Percentiles rank a stretch among this genome's conserved stretches.
Conservation (phyloP, 1,140 invertebrate genomes). For the Cecropterus lyciades region DNA sequence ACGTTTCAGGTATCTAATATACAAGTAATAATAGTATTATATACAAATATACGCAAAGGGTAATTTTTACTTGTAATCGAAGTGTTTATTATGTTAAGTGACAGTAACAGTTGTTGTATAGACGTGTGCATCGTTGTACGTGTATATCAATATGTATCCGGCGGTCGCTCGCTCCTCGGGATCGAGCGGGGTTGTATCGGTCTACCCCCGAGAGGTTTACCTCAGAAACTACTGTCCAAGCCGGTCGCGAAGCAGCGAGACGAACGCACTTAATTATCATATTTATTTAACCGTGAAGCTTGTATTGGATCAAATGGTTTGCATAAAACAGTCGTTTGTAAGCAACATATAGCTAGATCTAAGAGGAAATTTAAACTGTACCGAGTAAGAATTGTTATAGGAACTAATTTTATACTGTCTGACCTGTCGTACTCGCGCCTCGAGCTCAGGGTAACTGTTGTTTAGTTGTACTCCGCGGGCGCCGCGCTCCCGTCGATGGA, state of each 20-base stretch:
- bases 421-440: slow-evolving; percentile 56
- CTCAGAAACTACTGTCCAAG: too few species aligned
- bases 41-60: slow-evolving; percentile 56
- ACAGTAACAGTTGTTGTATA: slow-evolving; percentile 31
- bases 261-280: slow-evolving; percentile 13
- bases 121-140: slow-evolving; percentile 31
- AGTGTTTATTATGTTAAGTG: slow-evolving; percentile 49
- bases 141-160: slow-evolving; percentile 10
- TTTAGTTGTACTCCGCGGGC: slow-evolving; percentile 30
- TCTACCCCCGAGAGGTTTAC: too few species aligned
- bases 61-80: slow-evolving; percentile 59
- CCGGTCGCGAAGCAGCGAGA: not conserved
- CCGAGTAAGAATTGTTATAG: slow-evolving; percentile 67
- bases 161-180: slow-evolving; percentile 8
- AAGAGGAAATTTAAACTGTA: slow-evolving; percentile 54
- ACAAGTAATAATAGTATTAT: slow-evolving; percentile 44
- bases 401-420: slow-evolving; percentile 73
- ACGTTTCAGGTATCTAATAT: slow-evolving; percentile 36
- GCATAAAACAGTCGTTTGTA: slow-evolving; percentile 55
- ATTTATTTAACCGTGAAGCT: slow-evolving; percentile 52
- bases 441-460: slow-evolving; percentile 53
- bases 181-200: too few species aligned
- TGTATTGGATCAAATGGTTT: slow-evolving; percentile 63
- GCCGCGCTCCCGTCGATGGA: not conserved
- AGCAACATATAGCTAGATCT: slow-evolving; percentile 52